phyloP scores from a whole-genome alignment of 2,888 invertebrate species.

The Zaprionus obscuricornis region DNA sequence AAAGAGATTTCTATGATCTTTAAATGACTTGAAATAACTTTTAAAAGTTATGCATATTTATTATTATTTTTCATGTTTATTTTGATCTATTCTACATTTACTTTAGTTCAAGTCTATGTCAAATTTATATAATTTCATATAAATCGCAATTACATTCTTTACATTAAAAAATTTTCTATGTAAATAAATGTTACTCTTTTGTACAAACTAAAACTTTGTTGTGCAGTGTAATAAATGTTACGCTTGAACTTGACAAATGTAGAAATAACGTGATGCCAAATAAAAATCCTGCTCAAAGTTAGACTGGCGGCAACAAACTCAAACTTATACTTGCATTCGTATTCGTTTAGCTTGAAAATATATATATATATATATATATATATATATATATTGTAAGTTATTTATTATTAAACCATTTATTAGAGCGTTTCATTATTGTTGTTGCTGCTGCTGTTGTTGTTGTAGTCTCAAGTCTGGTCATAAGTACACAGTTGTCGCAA shows the following conservation, averaged over 20 bases:
- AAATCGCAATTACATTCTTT: too few species aligned
- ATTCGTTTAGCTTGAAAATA: neutral
- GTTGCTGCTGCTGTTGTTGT: slow-evolving; percentile 21
- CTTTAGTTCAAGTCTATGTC: too few species aligned
- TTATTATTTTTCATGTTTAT: too few species aligned
- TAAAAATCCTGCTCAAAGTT: slow-evolving; percentile 36
- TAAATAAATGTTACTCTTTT: too few species aligned
- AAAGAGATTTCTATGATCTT: too few species aligned
- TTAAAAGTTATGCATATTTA: too few species aligned
- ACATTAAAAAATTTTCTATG: too few species aligned
- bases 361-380: neutral
- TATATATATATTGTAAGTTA: slow-evolving; percentile 21
- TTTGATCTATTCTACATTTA: too few species aligned
- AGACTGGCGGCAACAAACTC: slow-evolving; percentile 35
- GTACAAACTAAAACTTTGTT: slow-evolving; percentile 21
- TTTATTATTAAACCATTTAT: slow-evolving; percentile 78
- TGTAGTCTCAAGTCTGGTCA: slow-evolving; percentile 17
- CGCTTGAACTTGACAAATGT: slow-evolving; percentile 79
- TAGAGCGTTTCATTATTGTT: slow-evolving; percentile 56
- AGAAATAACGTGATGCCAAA: slow-evolving; percentile 73
- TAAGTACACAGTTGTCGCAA: slow-evolving; percentile 66
- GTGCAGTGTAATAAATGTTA: slow-evolving; percentile 53
- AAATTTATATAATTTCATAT: too few species aligned
- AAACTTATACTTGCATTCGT: neutral
- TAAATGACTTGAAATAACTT: too few species aligned